Percentiles rank a stretch among this genome's conserved stretches.
Evolutionary conservation across 1,140 invertebrate genomes (phyloP).

Genomic region (Diabrotica virgifera): DNA sequence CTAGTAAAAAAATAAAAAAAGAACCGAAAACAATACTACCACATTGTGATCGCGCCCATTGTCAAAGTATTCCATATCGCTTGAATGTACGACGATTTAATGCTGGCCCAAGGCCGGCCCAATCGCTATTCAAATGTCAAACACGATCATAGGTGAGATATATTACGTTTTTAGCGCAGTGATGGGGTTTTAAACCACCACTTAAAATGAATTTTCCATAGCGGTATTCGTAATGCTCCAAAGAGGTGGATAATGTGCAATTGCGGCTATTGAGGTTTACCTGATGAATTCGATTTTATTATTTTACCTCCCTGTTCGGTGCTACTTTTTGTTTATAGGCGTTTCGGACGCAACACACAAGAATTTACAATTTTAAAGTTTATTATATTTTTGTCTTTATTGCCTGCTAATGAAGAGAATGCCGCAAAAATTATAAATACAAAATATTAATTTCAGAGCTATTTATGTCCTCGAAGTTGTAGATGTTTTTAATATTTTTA

Average conservation of each 20-base stretch:
- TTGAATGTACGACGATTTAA: slow-evolving; percentile 20
- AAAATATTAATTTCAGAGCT: no score
- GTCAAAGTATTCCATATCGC: slow-evolving; percentile 20
- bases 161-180: slow-evolving; percentile 21
- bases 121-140: slow-evolving; percentile 21
- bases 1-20: slow-evolving; percentile 5
- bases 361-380: no score
- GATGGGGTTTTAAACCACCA: slow-evolving; percentile 10
- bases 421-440: no score
- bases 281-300: background rate
- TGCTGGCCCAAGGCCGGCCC: slow-evolving; percentile 12
- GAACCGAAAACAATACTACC: slow-evolving; percentile 16
- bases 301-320: no score
- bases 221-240: background rate
- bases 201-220: slow-evolving; percentile 11
- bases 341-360: no score
- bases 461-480: no score
- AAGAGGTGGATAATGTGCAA: background rate
- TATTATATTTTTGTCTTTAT: no score
- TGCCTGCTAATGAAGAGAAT: no score
- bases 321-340: no score
- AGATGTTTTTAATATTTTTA: no score
- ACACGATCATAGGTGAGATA: slow-evolving; percentile 21
- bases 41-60: slow-evolving; percentile 13
- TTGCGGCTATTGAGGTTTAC: background rate